Conservation (phyloP, 2,888 invertebrate genomes). For the Stramonita haemastoma region DNA sequence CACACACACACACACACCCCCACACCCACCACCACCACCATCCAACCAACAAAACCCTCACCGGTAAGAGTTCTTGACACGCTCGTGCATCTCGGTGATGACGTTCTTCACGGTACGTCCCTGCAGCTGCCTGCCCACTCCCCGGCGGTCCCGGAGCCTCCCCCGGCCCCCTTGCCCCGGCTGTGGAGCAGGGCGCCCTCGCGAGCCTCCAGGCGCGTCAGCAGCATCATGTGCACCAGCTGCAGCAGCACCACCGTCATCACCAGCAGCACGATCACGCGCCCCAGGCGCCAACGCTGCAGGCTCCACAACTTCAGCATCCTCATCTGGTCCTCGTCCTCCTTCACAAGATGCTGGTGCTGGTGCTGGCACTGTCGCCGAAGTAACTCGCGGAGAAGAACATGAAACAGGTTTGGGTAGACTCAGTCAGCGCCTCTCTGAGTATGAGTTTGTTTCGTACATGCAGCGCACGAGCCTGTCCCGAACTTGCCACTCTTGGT, state of each 20-base stretch:
- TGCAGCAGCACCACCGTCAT: constrained; percentile 60
- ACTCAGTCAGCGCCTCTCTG: not conserved
- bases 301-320: constrained; percentile 27
- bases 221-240: constrained; percentile 59
- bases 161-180: constrained; percentile 32
- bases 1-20: constrained; percentile 26
- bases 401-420: not conserved
- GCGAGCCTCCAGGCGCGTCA: constrained; percentile 56
- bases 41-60: not conserved
- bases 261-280: constrained; percentile 58
- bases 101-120: constrained; percentile 47
- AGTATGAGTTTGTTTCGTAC: no score
- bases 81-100: constrained; percentile 50
- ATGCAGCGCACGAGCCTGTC: no score
- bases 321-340: not conserved
- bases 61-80: constrained; percentile 55
- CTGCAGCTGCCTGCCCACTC: constrained; percentile 46
- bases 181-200: constrained; percentile 25
- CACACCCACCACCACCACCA: constrained; percentile 12
- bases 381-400: not conserved
- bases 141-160: not conserved
- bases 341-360: not conserved
- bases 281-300: constrained; percentile 50
- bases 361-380: not conserved
- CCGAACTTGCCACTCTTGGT: no score